These are phyloP conservation scores for Ammodytes dubius DNA, from an alignment of 2,113 vertebrate genomes.

Conservation along the genomic window DNA sequence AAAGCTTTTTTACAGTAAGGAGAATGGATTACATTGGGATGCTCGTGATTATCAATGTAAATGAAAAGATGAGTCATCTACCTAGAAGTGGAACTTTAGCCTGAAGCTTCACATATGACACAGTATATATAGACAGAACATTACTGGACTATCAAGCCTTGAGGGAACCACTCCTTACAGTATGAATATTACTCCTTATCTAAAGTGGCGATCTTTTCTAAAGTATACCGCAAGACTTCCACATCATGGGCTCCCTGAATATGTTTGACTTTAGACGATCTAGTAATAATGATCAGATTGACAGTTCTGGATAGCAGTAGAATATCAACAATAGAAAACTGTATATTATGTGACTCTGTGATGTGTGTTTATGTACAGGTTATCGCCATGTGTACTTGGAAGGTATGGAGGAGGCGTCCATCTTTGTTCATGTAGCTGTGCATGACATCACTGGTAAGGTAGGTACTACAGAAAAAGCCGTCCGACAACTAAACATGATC, in stretches of 20 bases:
- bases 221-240: neutral
- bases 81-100: neutral
- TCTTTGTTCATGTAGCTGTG: conserved; percentile 96
- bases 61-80: neutral
- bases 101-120: neutral
- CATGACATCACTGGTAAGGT: conserved; percentile 99
- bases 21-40: neutral
- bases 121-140: neutral
- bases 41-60: neutral
- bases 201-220: neutral
- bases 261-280: conserved; percentile 2
- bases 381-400: conserved; percentile 98
- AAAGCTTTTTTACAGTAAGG: neutral
- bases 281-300: too few relatives aligned
- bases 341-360: neutral
- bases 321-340: too few relatives aligned
- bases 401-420: conserved; percentile 97
- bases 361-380: conserved; percentile 81
- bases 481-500: neutral
- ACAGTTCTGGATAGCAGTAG: too few relatives aligned
- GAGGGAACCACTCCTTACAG: neutral
- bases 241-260: neutral
- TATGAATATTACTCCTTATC: neutral
- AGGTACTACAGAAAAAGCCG: conserved; percentile 71
- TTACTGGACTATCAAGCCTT: neutral